Conservation (phyloP, 2,888 invertebrate species). For the Drosophila tripunctata region DNA sequence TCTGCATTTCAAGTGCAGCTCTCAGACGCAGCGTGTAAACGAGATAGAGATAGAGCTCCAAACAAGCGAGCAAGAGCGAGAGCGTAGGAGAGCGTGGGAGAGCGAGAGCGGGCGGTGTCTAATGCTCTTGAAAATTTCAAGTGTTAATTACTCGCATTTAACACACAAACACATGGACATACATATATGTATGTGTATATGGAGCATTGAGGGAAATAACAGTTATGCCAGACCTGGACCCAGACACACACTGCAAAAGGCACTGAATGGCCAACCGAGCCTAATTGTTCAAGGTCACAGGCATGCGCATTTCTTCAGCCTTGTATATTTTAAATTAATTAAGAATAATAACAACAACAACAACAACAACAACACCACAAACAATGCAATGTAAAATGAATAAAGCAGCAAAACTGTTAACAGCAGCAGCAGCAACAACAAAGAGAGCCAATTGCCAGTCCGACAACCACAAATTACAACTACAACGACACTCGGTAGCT, state of each 20-base stretch:
- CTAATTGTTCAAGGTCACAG: slow-evolving; percentile 80
- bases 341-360: no score
- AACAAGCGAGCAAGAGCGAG: slow-evolving; percentile 2
- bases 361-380: slow-evolving; percentile 46
- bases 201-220: slow-evolving; percentile 61
- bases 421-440: slow-evolving; percentile 6
- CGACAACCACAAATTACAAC: slow-evolving; percentile 31
- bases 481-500: slow-evolving; percentile 21
- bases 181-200: slow-evolving; percentile 60
- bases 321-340: slow-evolving; percentile 77
- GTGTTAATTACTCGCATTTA: slow-evolving; percentile 75
- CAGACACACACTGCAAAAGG: slow-evolving; percentile 48
- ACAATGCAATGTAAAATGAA: slow-evolving; percentile 51
- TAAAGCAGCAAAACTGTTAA: slow-evolving; percentile 9
- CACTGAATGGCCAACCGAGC: slow-evolving; percentile 57
- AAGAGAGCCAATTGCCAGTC: slow-evolving; percentile 14
- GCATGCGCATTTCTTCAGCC: slow-evolving; percentile 73
- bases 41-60: slow-evolving; percentile 20
- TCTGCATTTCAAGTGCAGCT: slow-evolving; percentile 62
- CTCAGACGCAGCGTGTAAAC: slow-evolving; percentile 34
- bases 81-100: slow-evolving; percentile 12
- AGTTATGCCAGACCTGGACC: slow-evolving; percentile 57
- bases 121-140: slow-evolving; percentile 79
- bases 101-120: slow-evolving; percentile 48
- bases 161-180: slow-evolving; percentile 37